Evolutionary conservation across 2,797 vertebrate species (phyloP).

Genomic region (Microctenopoma lineatum): DNA sequence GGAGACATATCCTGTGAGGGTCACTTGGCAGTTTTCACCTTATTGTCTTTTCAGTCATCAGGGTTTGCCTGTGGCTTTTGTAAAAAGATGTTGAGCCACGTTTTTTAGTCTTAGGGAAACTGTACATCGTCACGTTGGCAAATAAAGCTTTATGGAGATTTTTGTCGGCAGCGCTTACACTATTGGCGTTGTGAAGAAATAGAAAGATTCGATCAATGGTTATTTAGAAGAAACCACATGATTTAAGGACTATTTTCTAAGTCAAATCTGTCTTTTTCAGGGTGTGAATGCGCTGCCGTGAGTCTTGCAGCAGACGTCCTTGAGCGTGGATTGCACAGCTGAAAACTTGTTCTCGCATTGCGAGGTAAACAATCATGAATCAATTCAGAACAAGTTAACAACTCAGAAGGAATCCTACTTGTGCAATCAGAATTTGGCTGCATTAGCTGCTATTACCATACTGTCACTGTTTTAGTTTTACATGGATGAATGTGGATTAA

Average conservation of each 20-base stretch:
- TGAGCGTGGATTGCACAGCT: constrained; percentile 58
- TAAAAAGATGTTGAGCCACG: constrained; percentile 65
- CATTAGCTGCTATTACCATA: constrained; percentile 65
- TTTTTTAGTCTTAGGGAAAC: constrained; percentile 53
- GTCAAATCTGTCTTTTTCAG: constrained; percentile 39
- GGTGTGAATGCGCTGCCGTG: constrained; percentile 33
- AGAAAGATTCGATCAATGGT: constrained; percentile 43
- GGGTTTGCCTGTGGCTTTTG: constrained; percentile 75
- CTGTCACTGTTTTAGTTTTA: constrained; percentile 69
- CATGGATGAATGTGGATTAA: constrained; percentile 73
- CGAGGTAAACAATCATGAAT: constrained; percentile 67
- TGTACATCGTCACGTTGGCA: constrained; percentile 40
- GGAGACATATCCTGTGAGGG: constrained; percentile 71
- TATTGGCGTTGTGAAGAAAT: constrained; percentile 26
- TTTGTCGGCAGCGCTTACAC: constrained; percentile 21
- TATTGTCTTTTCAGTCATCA: constrained; percentile 77
- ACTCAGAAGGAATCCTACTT: constrained; percentile 59
- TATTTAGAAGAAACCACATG: constrained; percentile 36
- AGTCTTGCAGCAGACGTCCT: constrained; percentile 44
- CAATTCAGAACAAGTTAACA: constrained; percentile 55
- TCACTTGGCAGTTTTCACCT: constrained; percentile 75
- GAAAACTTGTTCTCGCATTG: constrained; percentile 55
- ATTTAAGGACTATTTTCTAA: constrained; percentile 30
- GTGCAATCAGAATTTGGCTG: constrained; percentile 65
- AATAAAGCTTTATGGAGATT: constrained; percentile 13